phyloP scores from a whole-genome alignment of 2,113 vertebrate genomes.

The Anolis carolinensis region DNA sequence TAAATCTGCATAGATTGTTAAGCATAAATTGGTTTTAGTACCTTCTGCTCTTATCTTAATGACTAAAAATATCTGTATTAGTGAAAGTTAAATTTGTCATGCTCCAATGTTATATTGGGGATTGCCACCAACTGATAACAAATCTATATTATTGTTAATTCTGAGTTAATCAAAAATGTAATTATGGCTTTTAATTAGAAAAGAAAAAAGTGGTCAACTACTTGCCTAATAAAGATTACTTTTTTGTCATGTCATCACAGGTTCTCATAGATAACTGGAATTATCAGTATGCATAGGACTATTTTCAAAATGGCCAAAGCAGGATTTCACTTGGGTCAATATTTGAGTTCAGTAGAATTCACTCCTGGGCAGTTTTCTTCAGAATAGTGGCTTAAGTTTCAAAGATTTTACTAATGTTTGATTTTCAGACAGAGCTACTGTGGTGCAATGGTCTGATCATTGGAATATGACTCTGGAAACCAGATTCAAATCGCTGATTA shows the following conservation, averaged over 20 bases:
- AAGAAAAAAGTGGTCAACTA: conserved; percentile 52
- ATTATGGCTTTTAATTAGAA: conserved; percentile 71
- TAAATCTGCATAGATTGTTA: conserved; percentile 26
- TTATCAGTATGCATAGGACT: conserved; percentile 48
- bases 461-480: too few relatives aligned
- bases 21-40: conserved; percentile 49
- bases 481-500: too few relatives aligned
- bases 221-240: conserved; percentile 44
- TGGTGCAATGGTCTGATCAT: too few relatives aligned
- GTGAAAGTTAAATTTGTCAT: conserved; percentile 48
- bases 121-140: conserved; percentile 62
- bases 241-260: conserved; percentile 55
- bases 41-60: conserved; percentile 57
- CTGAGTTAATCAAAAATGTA: conserved; percentile 65
- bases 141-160: conserved; percentile 65
- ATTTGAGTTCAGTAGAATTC: neutral
- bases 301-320: conserved; percentile 61
- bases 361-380: too few relatives aligned
- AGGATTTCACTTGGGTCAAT: conserved; percentile 51
- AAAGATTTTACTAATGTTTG: too few relatives aligned
- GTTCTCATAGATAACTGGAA: conserved; percentile 59
- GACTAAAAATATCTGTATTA: conserved; percentile 28
- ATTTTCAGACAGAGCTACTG: too few relatives aligned
- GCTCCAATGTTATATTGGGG: conserved; percentile 42
- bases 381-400: too few relatives aligned